Evolutionary conservation across 2,797 vertebrate species (phyloP).

Genomic region (Basileuterus tristriatus): DNA sequence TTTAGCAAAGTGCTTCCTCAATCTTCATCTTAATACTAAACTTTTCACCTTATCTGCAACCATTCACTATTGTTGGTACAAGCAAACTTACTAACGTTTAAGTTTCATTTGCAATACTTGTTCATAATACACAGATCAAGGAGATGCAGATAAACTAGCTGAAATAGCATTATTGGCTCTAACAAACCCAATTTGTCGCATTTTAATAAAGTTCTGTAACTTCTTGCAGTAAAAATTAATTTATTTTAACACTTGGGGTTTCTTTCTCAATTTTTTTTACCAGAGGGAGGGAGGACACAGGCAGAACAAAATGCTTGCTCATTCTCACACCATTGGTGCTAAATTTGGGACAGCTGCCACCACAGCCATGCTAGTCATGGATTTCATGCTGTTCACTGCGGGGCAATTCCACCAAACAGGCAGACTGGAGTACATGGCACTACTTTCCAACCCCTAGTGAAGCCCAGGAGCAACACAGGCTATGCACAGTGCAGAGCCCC

Average conservation of each 20-base stretch:
- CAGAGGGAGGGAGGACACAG: rapidly evolving
- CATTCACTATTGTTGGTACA: neutral
- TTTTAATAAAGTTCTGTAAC: neutral
- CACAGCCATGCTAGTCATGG: neutral
- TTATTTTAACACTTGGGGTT: neutral
- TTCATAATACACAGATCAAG: neutral
- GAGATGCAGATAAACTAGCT: neutral
- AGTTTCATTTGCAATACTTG: neutral
- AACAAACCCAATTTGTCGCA: neutral
- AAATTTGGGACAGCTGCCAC: neutral
- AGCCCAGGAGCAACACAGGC: neutral
- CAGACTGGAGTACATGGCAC: neutral
- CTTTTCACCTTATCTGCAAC: neutral
- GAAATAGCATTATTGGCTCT: neutral
- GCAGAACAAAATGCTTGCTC: neutral
- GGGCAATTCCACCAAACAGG: neutral
- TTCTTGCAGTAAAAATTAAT: neutral
- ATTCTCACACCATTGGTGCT: neutral
- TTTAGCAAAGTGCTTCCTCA: neutral
- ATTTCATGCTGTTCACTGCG: neutral
- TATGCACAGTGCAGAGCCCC: neutral
- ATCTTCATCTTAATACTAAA: neutral
- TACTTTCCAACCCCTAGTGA: neutral
- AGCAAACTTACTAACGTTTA: neutral
- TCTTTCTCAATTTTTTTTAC: neutral